Percentiles rank a stretch among this genome's conserved stretches.
Conservation (phyloP, 2,113 vertebrate genomes). For the Rhizomys pruinosus region DNA sequence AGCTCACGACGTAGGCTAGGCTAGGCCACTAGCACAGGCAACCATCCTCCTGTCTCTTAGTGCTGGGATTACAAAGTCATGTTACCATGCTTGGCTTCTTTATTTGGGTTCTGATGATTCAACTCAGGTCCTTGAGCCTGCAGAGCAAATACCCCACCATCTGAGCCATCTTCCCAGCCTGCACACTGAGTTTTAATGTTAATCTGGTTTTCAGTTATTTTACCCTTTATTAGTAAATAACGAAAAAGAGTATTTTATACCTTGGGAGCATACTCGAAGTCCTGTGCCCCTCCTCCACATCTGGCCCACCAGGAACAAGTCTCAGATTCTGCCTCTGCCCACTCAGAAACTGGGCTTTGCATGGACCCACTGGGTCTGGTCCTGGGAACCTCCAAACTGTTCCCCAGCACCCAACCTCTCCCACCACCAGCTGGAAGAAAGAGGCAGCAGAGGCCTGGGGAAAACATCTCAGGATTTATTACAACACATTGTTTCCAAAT, state of each 20-base stretch:
- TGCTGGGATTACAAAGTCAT: not conserved
- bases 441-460: constrained; percentile 22
- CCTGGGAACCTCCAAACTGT: not conserved
- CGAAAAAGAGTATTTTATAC: not conserved
- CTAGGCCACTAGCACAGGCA: not conserved
- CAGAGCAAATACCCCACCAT: not conserved
- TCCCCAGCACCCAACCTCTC: not conserved
- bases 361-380: not conserved
- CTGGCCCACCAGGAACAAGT: not conserved
- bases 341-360: not conserved
- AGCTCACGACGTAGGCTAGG: not conserved
- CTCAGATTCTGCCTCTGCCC: too few species aligned
- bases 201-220: not conserved
- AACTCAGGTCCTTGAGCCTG: not conserved
- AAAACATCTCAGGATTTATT: constrained; percentile 81
- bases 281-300: too few species aligned
- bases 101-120: too few species aligned
- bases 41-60: not conserved
- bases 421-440: constrained; percentile 31
- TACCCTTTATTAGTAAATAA: not conserved
- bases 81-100: not conserved
- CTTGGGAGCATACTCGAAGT: not conserved
- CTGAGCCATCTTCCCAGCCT: not conserved
- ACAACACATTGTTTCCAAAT: constrained; percentile 79
- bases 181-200: not conserved